Evolutionary conservation across 2,888 invertebrate species (phyloP).

Genomic region (Apotomis betuletana): DNA sequence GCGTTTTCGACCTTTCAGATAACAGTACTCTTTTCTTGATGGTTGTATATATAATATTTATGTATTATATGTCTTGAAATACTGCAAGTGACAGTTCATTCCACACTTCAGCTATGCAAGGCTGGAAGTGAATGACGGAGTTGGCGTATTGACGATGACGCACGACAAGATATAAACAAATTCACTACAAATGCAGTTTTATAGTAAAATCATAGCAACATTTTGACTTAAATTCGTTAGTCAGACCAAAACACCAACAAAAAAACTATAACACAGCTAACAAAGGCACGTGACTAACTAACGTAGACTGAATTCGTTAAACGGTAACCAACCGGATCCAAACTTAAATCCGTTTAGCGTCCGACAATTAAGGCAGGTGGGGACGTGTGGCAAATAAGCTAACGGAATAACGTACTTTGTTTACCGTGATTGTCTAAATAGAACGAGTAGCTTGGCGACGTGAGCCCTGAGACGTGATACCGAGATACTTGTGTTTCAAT

Average conservation of each 20-base stretch:
- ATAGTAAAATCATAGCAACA: not conserved
- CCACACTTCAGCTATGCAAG: no score
- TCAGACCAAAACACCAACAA: not conserved
- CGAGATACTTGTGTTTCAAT: no score
- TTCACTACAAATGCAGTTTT: no score
- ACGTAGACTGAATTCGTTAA: slow-evolving; percentile 43
- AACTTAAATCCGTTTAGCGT: slow-evolving; percentile 41
- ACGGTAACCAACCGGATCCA: slow-evolving; percentile 40
- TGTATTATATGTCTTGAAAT: no score
- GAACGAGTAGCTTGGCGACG: slow-evolving; percentile 26
- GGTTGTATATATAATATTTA: no score
- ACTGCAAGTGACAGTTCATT: no score
- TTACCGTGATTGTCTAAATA: slow-evolving; percentile 34
- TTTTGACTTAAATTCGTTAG: slow-evolving; percentile 26
- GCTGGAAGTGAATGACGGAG: no score
- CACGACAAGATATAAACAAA: no score
- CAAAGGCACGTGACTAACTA: slow-evolving; percentile 41
- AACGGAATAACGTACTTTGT: slow-evolving; percentile 41
- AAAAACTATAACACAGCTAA: slow-evolving; percentile 18
- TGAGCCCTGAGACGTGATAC: slow-evolving; percentile 32
- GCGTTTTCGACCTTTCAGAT: no score
- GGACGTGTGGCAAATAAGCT: slow-evolving; percentile 42
- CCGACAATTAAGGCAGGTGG: slow-evolving; percentile 40
- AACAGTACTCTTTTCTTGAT: no score
- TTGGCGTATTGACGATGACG: no score